Evolutionary conservation across 2,797 vertebrate genomes (phyloP).

Genomic region (Dipus sagitta): DNA sequence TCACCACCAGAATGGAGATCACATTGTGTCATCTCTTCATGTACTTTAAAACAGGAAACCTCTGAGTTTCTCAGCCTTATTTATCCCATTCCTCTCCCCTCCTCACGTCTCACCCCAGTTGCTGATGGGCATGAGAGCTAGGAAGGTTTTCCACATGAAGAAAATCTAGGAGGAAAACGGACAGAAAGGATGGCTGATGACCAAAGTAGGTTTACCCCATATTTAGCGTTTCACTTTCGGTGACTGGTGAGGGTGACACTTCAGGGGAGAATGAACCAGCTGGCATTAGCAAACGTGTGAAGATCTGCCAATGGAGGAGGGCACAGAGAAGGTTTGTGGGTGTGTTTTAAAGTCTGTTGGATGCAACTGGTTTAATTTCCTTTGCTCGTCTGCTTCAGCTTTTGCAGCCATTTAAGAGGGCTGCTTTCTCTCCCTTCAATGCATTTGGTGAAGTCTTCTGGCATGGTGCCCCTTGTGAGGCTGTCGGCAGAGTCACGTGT

Average conservation of each 20-base stretch:
- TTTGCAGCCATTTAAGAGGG: conserved; percentile 73
- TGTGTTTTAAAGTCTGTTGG: conserved; percentile 82
- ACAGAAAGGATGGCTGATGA: conserved; percentile 67
- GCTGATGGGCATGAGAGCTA: not conserved
- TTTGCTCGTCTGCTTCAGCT: conserved; percentile 73
- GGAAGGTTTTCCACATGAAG: conserved; percentile 66
- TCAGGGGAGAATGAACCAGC: conserved; percentile 86
- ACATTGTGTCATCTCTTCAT: not conserved
- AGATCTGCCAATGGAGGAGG: conserved; percentile 80
- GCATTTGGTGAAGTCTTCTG: conserved; percentile 62
- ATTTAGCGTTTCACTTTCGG: conserved; percentile 84
- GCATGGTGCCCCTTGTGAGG: conserved; percentile 11
- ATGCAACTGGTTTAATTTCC: conserved; percentile 76
- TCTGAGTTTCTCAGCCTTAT: not conserved
- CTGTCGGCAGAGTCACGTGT: conserved; percentile 62
- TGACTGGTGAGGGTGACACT: conserved; percentile 80
- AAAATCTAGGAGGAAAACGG: conserved; percentile 32
- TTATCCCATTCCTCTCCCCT: not conserved
- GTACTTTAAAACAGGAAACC: conserved; percentile 36
- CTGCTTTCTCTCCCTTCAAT: not conserved
- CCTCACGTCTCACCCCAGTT: not conserved
- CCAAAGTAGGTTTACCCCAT: conserved; percentile 73
- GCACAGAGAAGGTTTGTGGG: conserved; percentile 83
- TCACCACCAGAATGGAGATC: not conserved
- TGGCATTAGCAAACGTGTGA: conserved; percentile 88